These are phyloP conservation scores for Synanthedon vespiformis DNA, from an alignment of 2,888 invertebrate species.

Conservation along the genomic window DNA sequence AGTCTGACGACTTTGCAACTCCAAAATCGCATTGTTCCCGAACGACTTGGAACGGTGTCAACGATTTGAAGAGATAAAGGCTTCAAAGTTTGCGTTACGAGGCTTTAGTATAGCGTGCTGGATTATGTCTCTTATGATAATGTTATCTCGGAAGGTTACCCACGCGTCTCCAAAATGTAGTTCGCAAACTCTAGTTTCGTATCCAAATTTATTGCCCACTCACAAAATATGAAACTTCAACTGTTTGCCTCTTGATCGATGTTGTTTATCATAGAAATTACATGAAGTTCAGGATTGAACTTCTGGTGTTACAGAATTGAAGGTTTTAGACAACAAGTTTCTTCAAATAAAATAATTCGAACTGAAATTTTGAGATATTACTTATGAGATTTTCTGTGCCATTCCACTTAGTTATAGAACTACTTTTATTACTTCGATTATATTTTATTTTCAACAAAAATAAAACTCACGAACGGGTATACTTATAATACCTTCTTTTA, in stretches of 20 bases:
- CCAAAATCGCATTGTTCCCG: conserved; percentile 7
- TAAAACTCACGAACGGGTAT: no score
- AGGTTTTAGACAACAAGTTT: no score
- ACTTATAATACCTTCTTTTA: no score
- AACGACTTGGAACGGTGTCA: conserved; percentile 7
- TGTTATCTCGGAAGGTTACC: conserved; percentile 6
- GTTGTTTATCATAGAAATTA: not conserved
- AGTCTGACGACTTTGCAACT: conserved; percentile 3
- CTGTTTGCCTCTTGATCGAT: not conserved
- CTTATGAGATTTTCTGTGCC: no score
- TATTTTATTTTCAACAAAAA: no score
- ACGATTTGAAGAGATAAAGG: conserved; percentile 8
- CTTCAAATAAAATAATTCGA: no score
- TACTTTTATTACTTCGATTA: no score
- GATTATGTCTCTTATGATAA: conserved; percentile 6
- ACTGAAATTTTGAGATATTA: no score
- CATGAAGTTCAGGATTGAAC: not conserved
- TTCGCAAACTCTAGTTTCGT: not conserved
- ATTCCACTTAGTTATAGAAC: no score
- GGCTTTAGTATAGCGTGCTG: conserved; percentile 1
- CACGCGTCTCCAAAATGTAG: not conserved
- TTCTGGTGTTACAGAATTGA: no score
- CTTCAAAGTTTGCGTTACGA: conserved; percentile 7
- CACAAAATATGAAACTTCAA: not conserved
- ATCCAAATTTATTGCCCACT: not conserved